Evolutionary conservation across 2,113 vertebrate species (phyloP).

Genomic region (Pimephales promelas): DNA sequence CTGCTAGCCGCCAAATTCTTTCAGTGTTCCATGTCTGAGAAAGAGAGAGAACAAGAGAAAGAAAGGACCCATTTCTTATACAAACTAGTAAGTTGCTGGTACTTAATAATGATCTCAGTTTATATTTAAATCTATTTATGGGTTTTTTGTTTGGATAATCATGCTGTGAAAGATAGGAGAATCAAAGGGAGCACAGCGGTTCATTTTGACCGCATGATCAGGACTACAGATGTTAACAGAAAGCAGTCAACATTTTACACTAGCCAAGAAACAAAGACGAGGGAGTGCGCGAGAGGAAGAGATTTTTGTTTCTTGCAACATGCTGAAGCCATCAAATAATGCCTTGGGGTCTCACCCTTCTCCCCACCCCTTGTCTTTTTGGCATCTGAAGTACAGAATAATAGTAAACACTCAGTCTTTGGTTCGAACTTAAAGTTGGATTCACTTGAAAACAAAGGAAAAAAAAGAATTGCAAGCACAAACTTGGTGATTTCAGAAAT

Average conservation of each 20-base stretch:
- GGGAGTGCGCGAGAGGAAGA: conserved; percentile 4
- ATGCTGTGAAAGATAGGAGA: neutral
- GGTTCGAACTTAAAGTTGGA: conserved; percentile 34
- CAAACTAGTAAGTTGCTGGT: conserved; percentile 22
- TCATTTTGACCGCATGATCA: conserved; percentile 33
- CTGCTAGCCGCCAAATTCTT: conserved; percentile 24
- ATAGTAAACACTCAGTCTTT: conserved; percentile 38
- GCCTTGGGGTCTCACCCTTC: conserved; percentile 10
- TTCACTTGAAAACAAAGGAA: neutral
- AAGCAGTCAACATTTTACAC: conserved; percentile 42
- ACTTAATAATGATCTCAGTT: conserved; percentile 25
- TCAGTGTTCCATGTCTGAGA: conserved; percentile 12
- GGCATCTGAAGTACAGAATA: conserved; percentile 10
- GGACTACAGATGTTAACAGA: conserved; percentile 47
- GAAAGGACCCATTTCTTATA: conserved; percentile 9
- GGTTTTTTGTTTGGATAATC: neutral
- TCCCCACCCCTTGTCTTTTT: conserved; percentile 9
- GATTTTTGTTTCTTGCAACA: conserved; percentile 42
- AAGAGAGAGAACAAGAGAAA: neutral
- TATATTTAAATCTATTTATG: neutral
- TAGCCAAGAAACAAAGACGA: conserved; percentile 17
- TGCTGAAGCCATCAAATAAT: conserved; percentile 45
- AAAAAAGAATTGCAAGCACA: neutral
- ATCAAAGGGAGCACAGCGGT: neutral
- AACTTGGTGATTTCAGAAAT: neutral